A percentile compares a stretch with the other conserved stretches of the same genome.
Conservation (phyloP, 2,888 invertebrate species). For the Micropterix aruncella region DNA sequence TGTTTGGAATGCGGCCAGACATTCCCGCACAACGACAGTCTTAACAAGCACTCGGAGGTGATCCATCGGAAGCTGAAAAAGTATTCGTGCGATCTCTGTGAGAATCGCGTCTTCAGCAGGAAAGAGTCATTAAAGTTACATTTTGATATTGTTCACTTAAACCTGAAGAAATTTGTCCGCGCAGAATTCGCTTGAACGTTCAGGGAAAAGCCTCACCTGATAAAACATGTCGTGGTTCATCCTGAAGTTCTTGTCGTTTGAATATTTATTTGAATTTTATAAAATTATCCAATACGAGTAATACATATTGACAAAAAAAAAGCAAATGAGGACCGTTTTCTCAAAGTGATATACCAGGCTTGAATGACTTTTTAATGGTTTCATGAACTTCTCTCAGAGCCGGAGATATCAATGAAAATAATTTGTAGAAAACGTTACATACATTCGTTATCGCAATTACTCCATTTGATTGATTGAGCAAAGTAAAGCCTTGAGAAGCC, state of each 20-base stretch:
- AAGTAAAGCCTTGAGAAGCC: too few relatives aligned
- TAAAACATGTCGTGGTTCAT: neutral
- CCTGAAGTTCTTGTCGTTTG: neutral
- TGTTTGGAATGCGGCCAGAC: neutral
- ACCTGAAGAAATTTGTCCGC: neutral
- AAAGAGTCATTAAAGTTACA: neutral
- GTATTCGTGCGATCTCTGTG: neutral
- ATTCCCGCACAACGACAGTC: neutral
- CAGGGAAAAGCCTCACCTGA: neutral
- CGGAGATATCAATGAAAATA: too few relatives aligned
- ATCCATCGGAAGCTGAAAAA: neutral
- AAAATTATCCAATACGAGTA: too few relatives aligned
- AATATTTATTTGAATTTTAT: neutral
- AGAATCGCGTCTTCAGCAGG: neutral
- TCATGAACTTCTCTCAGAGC: too few relatives aligned
- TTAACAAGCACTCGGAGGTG: neutral
- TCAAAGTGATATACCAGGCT: too few relatives aligned
- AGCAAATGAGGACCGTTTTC: too few relatives aligned
- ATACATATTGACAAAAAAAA: too few relatives aligned
- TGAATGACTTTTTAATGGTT: too few relatives aligned
- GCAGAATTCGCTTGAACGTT: neutral
- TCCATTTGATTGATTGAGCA: too few relatives aligned
- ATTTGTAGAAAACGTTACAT: too few relatives aligned
- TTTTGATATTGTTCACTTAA: neutral
- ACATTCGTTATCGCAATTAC: too few relatives aligned